Conservation (phyloP, 2,888 invertebrate genomes). For the Sinopyrophorus schimmeli region DNA sequence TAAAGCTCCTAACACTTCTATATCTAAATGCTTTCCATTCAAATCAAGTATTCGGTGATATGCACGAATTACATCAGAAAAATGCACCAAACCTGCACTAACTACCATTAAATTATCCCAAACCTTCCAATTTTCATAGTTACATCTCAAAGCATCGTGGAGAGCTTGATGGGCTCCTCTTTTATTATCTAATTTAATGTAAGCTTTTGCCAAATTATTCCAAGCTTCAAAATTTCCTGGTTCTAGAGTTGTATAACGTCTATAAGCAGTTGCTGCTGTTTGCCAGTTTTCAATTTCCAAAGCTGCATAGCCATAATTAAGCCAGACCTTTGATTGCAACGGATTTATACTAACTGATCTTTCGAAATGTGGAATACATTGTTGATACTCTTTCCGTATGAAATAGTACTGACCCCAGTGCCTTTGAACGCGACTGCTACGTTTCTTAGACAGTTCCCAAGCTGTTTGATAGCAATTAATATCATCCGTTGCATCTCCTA, state of each 20-base stretch:
- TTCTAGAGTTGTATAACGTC: slow-evolving; percentile 85
- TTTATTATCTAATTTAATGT: slow-evolving; percentile 86
- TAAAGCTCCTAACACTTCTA: slow-evolving; percentile 73
- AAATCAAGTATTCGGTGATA: slow-evolving; percentile 86
- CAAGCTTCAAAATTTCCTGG: slow-evolving; percentile 92
- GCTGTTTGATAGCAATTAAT: slow-evolving; percentile 82
- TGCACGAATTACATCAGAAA: slow-evolving; percentile 82
- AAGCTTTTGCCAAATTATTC: slow-evolving; percentile 96
- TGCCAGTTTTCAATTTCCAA: slow-evolving; percentile 80
- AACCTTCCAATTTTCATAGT: slow-evolving; percentile 90
- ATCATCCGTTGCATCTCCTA: slow-evolving; percentile 74
- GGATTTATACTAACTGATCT: slow-evolving; percentile 84
- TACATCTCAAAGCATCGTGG: slow-evolving; percentile 87
- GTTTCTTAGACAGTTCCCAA: slow-evolving; percentile 83
- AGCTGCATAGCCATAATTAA: slow-evolving; percentile 83
- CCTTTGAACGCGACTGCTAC: slow-evolving; percentile 82
- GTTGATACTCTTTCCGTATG: slow-evolving; percentile 71
- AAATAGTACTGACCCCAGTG: slow-evolving; percentile 86
- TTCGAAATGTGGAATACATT: slow-evolving; percentile 80
- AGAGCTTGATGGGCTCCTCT: slow-evolving; percentile 81
- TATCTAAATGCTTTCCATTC: slow-evolving; percentile 77
- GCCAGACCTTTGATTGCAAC: slow-evolving; percentile 85
- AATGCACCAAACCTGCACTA: slow-evolving; percentile 83
- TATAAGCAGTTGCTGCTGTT: slow-evolving; percentile 80
- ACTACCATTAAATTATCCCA: slow-evolving; percentile 96